Conservation (phyloP, 37 sponge, comb jelly and placozoan genomes). For the Crambe crambe region DNA sequence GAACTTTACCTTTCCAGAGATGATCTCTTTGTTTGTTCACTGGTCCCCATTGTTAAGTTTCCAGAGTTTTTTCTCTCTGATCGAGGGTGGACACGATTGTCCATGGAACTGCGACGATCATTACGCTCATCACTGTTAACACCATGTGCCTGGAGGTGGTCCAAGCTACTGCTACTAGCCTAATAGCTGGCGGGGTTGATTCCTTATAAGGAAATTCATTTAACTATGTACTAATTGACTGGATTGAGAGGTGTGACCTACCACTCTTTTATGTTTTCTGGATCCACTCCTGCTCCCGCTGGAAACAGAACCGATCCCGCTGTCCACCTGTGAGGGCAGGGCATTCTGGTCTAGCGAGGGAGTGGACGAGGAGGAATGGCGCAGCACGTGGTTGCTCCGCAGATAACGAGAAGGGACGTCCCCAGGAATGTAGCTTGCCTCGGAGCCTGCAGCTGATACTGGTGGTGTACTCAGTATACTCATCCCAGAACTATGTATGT, state of each 20-base stretch:
- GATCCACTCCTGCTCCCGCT: not conserved
- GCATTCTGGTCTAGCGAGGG: constrained; percentile 2
- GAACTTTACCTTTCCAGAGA: too few species aligned
- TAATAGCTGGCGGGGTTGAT: not conserved
- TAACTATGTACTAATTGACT: too few species aligned
- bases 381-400: not conserved
- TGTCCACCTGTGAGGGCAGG: not conserved
- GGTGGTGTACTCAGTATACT: not conserved
- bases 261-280: constrained; percentile 14
- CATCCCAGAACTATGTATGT: not conserved
- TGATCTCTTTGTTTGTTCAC: too few species aligned
- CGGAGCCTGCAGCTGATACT: not conserved
- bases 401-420: not conserved
- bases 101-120: constrained; percentile 38
- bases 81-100: too few species aligned
- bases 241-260: too few species aligned
- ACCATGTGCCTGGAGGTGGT: constrained; percentile 14
- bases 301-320: not conserved
- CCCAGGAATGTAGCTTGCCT: too few species aligned
- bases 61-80: too few species aligned
- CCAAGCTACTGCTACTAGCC: constrained; percentile 52
- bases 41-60: too few species aligned
- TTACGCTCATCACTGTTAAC: not conserved
- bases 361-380: not conserved
- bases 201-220: too few species aligned